phyloP scores from a whole-genome alignment of 2,113 vertebrate genomes.

The Verasper variegatus region DNA sequence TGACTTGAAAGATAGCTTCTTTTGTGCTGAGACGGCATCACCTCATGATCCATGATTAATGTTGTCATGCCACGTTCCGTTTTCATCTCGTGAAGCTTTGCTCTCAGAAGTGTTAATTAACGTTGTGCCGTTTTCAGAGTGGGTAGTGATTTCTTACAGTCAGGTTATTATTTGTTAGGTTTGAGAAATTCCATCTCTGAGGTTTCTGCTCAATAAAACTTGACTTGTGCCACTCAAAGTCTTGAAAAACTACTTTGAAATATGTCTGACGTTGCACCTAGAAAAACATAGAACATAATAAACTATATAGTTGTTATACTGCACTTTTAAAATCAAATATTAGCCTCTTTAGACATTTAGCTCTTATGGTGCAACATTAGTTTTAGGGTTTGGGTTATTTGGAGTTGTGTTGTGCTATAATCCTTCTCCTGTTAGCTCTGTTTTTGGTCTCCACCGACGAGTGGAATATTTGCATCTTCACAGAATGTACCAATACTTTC shows the following conservation, averaged over 20 bases:
- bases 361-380: no score
- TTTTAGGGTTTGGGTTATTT: no score
- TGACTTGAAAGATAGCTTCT: conserved; percentile 41
- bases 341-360: no score
- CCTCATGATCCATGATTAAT: conserved; percentile 33
- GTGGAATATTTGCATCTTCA: background rate
- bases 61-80: conserved; percentile 22
- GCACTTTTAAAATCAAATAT: no score
- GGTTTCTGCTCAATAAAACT: conserved; percentile 9
- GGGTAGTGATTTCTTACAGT: conserved; percentile 23
- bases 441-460: background rate
- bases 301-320: background rate
- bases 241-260: background rate
- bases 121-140: conserved; percentile 35
- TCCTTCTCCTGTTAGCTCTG: background rate
- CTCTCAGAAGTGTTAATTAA: conserved; percentile 30
- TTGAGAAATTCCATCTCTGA: conserved; percentile 18
- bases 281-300: background rate
- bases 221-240: background rate
- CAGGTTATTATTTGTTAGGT: conserved; percentile 25
- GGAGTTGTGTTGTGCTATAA: background rate
- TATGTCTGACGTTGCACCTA: background rate
- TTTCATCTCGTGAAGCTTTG: conserved; percentile 27
- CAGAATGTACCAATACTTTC: no score
- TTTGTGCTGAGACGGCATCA: conserved; percentile 44